Base-by-base conservation (phyloP, 2,888 invertebrate species). In the Teinopalpus imperialis region DNA sequence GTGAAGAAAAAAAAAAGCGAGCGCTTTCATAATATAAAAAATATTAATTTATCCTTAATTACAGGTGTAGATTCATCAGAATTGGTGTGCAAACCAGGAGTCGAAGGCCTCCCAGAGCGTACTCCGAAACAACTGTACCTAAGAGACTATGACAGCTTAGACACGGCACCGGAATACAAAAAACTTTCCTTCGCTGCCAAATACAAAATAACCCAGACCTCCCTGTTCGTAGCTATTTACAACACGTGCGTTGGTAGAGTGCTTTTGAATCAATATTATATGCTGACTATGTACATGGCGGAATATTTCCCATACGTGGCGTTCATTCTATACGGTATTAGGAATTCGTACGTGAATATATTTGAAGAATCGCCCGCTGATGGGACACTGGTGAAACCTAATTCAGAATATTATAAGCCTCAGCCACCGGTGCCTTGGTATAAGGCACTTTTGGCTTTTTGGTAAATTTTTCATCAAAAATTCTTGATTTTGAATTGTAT, bases 221-320 rank as follows among this genome's bases (percentile, higher is more conserved):
- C 37, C 3, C 2, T 56, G 1, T 1, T 51, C 12, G 3, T 12
- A 1, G 23, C 26, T 13, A 53, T 85, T 32, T 72, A 81, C 40
- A 63, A 68, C 37, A 82, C 73, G 43, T 54, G 47, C 42, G 63
- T 90, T 43, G 86, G 91, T 14, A 85, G 92, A 4, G 68, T 80
- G 23, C 82, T 89, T 52, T 81, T 91, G 26, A 93, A 93, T 60
- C 68, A 69, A 36, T 74, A 90, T 32, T 88, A 91, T 64, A 78
- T 83, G 61, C 34, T 90, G 0, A 69, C 83, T 1, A 70, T 93
- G 30, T 89, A 88, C 56, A 56, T 93, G 0, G 90, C 91, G 53
- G 87, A 90, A 52, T 81, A 90, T 32, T 91, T 90, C 55, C 93
- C 94, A 1, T 90, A 90, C 53, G 61, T 92, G 27, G 92, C 92